A percentile compares a stretch with the other conserved stretches of the same genome.
Evolutionary conservation across 1,140 invertebrate genomes (phyloP).

Genomic region (Heliconius hewitsoni): DNA sequence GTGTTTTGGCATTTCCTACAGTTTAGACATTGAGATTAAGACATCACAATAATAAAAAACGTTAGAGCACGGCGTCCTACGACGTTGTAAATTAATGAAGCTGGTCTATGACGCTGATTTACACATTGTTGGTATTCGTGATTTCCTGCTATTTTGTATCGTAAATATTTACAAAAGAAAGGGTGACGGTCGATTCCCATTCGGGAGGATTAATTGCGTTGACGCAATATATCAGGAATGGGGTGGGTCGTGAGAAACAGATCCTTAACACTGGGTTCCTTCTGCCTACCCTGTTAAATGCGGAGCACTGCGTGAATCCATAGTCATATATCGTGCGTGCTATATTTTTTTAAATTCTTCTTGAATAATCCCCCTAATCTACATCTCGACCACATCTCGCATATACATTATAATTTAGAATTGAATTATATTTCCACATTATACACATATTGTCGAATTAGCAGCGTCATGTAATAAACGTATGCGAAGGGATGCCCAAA

Average conservation of each 20-base stretch:
- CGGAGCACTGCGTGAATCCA: no score
- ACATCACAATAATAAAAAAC: no score
- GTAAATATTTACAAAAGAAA: background rate
- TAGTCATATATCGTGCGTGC: no score
- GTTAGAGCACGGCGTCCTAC: background rate
- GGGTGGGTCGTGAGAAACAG: no score
- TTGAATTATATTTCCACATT: background rate
- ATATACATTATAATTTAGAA: background rate
- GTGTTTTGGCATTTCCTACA: no score
- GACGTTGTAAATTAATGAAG: background rate
- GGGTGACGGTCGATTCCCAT: no score
- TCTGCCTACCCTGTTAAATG: no score
- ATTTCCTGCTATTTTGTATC: background rate
- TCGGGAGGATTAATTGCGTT: no score
- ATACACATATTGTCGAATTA: background rate
- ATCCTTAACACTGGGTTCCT: no score
- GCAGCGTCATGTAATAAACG: conserved; percentile 4
- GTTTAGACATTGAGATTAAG: no score
- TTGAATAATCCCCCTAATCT: background rate
- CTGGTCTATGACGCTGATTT: background rate
- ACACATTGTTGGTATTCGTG: background rate
- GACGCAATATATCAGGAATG: no score
- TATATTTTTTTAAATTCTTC: no score
- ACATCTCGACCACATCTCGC: background rate
- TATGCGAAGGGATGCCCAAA: conserved; percentile 1